Conservation (phyloP, 2,888 invertebrate species). For the Lamellibrachia satsuma region DNA sequence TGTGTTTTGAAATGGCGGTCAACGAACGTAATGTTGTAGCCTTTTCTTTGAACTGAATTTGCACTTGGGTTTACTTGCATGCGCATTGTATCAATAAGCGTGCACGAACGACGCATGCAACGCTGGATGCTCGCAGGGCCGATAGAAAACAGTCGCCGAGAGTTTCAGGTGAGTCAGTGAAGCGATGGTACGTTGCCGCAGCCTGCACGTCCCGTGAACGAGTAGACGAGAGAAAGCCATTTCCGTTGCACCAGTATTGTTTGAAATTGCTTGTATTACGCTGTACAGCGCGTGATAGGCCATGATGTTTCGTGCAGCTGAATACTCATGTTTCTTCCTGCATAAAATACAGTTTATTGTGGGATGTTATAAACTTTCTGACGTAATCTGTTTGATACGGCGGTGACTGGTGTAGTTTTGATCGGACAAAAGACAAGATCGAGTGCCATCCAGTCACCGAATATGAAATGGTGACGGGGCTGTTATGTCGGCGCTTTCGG, state of each 20-base stretch:
- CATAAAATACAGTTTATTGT: neutral
- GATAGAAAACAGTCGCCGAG: neutral
- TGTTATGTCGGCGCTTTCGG: neutral
- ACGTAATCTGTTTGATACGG: neutral
- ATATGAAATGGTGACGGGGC: neutral
- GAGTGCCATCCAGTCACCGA: neutral
- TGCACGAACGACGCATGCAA: neutral
- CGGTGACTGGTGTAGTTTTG: neutral
- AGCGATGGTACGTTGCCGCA: neutral
- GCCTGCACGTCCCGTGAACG: neutral
- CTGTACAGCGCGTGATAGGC: neutral
- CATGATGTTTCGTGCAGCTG: neutral
- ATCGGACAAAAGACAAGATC: neutral
- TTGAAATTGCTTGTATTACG: neutral
- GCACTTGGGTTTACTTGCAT: neutral
- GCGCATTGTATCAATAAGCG: neutral
- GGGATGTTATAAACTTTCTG: neutral
- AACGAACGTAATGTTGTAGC: neutral
- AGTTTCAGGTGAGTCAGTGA: neutral
- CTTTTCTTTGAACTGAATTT: conserved; percentile 2
- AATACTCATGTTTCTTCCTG: neutral
- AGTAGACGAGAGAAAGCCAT: neutral
- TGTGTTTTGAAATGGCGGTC: conserved; percentile 17
- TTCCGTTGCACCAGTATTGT: neutral
- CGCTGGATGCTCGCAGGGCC: neutral